Evolutionary conservation across 2,113 vertebrate species (phyloP), one percentile per base, ranked within the genome.

Genomic region (Pelvicachromis taeniatus): DNA sequence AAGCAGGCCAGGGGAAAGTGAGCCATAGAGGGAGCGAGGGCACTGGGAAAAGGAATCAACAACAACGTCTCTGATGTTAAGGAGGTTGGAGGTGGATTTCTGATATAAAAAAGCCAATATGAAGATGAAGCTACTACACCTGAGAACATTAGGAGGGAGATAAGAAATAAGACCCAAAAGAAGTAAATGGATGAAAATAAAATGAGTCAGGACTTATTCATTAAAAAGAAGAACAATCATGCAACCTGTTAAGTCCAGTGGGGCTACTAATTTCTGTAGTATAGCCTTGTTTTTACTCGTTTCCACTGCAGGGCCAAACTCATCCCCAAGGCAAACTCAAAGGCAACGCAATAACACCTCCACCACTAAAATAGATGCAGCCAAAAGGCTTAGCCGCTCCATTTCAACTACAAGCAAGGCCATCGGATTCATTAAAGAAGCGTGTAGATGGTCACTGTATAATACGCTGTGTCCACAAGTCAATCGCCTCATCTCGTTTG

Each of bases 71-170:
- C 81, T 16, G 33, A 59, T 50, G 84, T 80, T 73, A 45, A 48
- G 8, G 42, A 82, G 79, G 85, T 82, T 26, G 82, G 29, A 85
- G 80, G 84, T 89, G 61, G 65, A 73, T 58, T 70, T 61, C 77
- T 83, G n/a, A 82, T 50, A 83, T 33, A 52, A 58, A 59, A 52
- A 50, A 59, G 26, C 2, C 3, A 26, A 45, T 21, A 52, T 59
- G 70, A 84, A 85, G 79, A 85, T 85, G 70, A 88, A 56, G 50
- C 23, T 77, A 33, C 11, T n/a, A 78, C 7, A 40, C 45, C 10
- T 29, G 2, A 80, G 68, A 83, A 26, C 48, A 42, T 77, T 42
- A 55, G n/a, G 3, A 31, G 6, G 7, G 9, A 80, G 45, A 59
- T 26, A 58, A 77, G 45, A 1, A 35, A 80, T 17, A 11, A 35